These are phyloP conservation scores for Standfussiana lucernea DNA, from an alignment of 2,888 invertebrate genomes.

Conservation along the genomic window DNA sequence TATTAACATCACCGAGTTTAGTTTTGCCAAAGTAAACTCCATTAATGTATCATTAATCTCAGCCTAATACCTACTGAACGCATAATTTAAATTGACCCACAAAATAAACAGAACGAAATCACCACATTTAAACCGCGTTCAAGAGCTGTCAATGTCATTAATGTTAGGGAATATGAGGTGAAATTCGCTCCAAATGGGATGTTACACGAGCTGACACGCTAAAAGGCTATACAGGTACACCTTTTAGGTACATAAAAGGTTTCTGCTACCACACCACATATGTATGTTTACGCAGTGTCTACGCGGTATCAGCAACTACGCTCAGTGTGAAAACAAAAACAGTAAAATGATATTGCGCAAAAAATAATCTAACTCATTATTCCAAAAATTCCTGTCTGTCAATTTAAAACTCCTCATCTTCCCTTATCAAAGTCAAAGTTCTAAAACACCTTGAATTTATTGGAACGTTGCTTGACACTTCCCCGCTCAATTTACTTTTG, in stretches of 20 bases:
- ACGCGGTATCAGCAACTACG: neutral
- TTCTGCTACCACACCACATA: neutral
- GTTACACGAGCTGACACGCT: neutral
- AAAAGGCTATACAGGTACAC: neutral
- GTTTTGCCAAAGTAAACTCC: neutral
- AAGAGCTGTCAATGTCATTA: neutral
- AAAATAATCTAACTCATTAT: neutral
- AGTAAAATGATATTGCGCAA: neutral
- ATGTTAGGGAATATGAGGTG: neutral
- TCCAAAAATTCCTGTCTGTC: constrained; percentile 7
- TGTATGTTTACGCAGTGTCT: neutral
- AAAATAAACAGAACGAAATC: neutral
- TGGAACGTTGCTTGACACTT: constrained; percentile 40
- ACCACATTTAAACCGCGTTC: neutral
- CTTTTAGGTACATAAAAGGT: neutral
- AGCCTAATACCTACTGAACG: neutral
- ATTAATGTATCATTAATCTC: neutral
- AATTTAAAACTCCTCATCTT: constrained; percentile 40
- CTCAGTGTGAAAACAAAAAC: neutral
- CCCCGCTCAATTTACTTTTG: constrained; percentile 15
- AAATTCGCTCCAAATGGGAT: neutral
- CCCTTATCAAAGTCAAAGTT: constrained; percentile 42
- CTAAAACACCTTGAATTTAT: constrained; percentile 46
- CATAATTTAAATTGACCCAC: neutral
- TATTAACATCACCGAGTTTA: neutral